phyloP scores from a whole-genome alignment of 1,140 invertebrate genomes.

The Leguminivora glycinivorella region DNA sequence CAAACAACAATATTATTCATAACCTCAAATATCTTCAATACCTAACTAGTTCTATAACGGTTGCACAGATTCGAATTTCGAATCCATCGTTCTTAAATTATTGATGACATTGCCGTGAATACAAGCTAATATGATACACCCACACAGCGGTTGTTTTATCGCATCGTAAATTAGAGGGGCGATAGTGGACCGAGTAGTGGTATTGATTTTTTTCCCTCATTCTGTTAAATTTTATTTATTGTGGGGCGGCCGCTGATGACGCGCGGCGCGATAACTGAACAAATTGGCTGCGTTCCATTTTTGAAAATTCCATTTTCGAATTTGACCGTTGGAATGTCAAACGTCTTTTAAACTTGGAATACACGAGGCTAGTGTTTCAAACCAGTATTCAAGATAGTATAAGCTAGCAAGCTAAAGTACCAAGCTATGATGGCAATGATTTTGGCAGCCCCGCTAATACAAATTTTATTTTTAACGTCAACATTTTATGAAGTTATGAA shows the following conservation, averaged over 20 bases:
- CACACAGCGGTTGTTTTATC: slow-evolving; percentile 65
- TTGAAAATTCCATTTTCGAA: slow-evolving; percentile 12
- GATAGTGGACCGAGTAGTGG: slow-evolving; percentile 66
- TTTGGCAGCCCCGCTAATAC: too few relatives aligned
- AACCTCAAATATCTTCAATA: background rate
- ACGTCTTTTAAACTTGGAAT: background rate
- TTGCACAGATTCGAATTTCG: slow-evolving; percentile 17
- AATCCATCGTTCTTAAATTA: slow-evolving; percentile 53
- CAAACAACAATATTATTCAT: background rate
- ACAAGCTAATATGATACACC: slow-evolving; percentile 33
- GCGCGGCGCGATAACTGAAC: slow-evolving; percentile 39
- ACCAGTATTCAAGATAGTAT: too few relatives aligned
- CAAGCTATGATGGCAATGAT: too few relatives aligned
- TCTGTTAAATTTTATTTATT: slow-evolving; percentile 79
- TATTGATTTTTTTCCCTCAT: slow-evolving; percentile 79
- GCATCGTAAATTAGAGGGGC: slow-evolving; percentile 68
- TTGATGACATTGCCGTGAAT: slow-evolving; percentile 57
- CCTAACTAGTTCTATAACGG: background rate
- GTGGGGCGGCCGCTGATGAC: slow-evolving; percentile 64
- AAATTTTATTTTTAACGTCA: too few relatives aligned
- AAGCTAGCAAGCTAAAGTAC: too few relatives aligned
- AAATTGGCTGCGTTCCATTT: slow-evolving; percentile 14
- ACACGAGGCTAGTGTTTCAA: background rate
- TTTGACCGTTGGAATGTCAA: slow-evolving; percentile 13
- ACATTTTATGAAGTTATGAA: too few relatives aligned